phyloP scores from a whole-genome alignment of 2,113 vertebrate genomes.

The Dascyllus trimaculatus region DNA sequence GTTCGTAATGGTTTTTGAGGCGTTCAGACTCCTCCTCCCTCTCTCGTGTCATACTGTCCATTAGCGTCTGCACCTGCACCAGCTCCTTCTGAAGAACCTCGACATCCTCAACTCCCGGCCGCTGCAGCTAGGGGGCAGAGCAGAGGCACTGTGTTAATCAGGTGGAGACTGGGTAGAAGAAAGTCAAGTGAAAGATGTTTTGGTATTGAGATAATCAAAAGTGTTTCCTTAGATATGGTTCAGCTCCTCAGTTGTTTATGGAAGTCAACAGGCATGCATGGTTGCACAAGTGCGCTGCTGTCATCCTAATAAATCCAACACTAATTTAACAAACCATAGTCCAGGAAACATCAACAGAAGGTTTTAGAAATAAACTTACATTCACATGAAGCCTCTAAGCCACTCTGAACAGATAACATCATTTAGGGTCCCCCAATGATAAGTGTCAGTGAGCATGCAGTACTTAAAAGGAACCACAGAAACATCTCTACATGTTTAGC shows the following conservation, averaged over 20 bases:
- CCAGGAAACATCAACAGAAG: too few species aligned
- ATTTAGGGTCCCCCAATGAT: too few species aligned
- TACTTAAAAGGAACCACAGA: too few species aligned
- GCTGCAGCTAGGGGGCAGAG: conserved; percentile 89
- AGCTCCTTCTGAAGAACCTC: conserved; percentile 96
- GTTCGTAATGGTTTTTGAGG: conserved; percentile 90
- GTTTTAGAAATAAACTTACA: too few species aligned
- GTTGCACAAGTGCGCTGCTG: neutral
- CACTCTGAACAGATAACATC: too few species aligned
- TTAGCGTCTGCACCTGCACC: conserved; percentile 96
- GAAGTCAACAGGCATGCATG: neutral
- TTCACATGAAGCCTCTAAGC: too few species aligned
- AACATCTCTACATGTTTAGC: too few species aligned
- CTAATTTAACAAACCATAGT: too few species aligned
- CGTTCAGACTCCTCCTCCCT: conserved; percentile 93
- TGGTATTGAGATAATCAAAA: neutral
- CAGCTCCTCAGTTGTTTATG: neutral
- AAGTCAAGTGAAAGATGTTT: neutral
- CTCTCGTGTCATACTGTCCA: conserved; percentile 95
- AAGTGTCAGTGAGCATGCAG: too few species aligned
- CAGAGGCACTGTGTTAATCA: conserved; percentile 4
- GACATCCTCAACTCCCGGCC: conserved; percentile 96
- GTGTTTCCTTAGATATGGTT: neutral
- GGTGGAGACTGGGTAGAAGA: accelerated
- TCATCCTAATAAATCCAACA: too few species aligned